These are phyloP conservation scores for Sterna hirundo DNA, from an alignment of 2,113 vertebrate genomes.

Conservation along the genomic window DNA sequence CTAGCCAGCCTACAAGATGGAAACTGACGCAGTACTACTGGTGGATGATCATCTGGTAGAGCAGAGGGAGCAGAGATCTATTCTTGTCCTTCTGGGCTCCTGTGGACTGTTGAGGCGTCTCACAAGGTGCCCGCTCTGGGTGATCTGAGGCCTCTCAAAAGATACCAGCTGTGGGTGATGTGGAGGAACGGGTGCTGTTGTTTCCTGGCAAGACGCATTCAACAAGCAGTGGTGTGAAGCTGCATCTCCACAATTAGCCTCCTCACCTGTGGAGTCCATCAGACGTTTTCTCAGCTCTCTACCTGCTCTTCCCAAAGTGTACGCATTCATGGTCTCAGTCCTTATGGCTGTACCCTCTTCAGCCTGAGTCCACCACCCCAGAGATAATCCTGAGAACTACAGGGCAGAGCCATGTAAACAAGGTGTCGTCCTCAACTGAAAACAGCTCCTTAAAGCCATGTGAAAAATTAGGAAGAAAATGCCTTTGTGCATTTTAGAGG, in stretches of 20 bases:
- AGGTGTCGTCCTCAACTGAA: not conserved
- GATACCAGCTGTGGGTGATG: not conserved
- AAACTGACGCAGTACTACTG: not conserved
- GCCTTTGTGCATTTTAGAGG: not conserved
- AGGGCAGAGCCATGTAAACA: not conserved
- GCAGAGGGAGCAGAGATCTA: not conserved
- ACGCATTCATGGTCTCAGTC: not conserved
- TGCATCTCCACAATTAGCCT: not conserved
- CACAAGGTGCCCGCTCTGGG: too few species aligned
- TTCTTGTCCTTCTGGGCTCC: rapidly evolving
- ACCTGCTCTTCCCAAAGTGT: not conserved
- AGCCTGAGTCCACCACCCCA: not conserved
- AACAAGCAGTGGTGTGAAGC: not conserved
- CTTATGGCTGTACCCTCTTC: not conserved
- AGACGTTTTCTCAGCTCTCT: not conserved
- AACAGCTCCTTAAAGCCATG: not conserved
- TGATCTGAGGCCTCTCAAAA: not conserved
- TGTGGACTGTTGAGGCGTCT: not conserved
- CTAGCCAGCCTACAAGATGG: not conserved
- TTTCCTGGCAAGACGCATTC: not conserved
- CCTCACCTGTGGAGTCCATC: not conserved
- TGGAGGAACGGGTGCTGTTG: too few species aligned
- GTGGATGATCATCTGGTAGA: not conserved
- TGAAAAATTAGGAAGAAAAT: not conserved
- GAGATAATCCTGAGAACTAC: not conserved